Evolutionary conservation across 2,888 invertebrate genomes (phyloP), one percentile per base, ranked within the genome.

Genomic region (Leucophenga montana): DNA sequence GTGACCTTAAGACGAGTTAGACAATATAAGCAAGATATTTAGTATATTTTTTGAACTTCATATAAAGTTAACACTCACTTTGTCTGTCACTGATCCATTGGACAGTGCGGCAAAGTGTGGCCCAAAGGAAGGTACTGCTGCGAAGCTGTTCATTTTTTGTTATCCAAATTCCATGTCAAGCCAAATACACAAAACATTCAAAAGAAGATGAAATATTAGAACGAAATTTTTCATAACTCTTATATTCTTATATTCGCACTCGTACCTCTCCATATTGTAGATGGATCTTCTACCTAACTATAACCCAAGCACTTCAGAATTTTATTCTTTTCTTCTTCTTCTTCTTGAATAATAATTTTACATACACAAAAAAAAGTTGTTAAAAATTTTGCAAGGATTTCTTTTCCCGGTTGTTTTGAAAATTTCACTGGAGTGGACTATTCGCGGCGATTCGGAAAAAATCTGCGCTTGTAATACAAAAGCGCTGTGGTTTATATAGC

Each of bases 11-110:
- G 1, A 8, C 5, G 18, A 53, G 27, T 31, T 11, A 54, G 16
- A n/a, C 9, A 33, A 53, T 53, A 66, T 20, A 27, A 3, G 27
- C 2, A 0, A 14, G 16, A n/a, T n/a, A 20, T 64, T 46, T 18
- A 18, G 22, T 4, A 13, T 11, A 39, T 53, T 33, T 11, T 18
- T 22, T 33, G 8, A 11, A 6, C 50, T 39, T 5, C 9, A 39
- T 9, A 39, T 3, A 9, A 61, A 6, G 14, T 6, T 22, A 1
- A 13, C 48, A 77, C 79, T 77, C 77, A 94, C 94, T 89, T 93
- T 94, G 89, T 96, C 96, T 79, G 94, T 95, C 77, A 95, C 95
- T 73, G 95, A 95, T 85, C 93, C 91, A 89, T 95, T 95, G 69
- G 81, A 78, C 69, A 87, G 82, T 50, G 87, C 79, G 73, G 85